phyloP scores from a whole-genome alignment of 1,140 invertebrate genomes.

The Pseudomyrmex pallidus region DNA sequence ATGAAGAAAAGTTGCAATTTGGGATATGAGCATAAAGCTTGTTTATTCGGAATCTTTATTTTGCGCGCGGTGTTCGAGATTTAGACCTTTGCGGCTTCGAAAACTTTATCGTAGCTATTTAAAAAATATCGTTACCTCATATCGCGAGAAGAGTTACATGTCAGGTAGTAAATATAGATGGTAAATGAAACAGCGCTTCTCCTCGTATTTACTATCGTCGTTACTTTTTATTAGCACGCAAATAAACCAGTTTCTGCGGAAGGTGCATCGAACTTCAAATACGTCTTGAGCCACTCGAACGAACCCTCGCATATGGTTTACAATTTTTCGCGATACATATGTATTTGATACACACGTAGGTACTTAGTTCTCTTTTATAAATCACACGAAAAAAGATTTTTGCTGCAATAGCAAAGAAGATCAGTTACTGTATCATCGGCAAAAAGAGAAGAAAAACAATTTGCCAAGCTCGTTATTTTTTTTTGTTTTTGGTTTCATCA shows the following conservation, averaged over 20 bases:
- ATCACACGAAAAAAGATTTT: no score
- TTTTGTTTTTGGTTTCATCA: no score
- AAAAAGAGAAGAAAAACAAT: no score
- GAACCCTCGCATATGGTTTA: background rate
- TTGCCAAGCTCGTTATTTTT: no score
- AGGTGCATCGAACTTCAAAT: slow-evolving; percentile 17
- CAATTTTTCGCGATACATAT: background rate
- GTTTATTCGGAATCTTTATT: background rate
- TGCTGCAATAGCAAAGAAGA: no score
- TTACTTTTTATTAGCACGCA: slow-evolving; percentile 59
- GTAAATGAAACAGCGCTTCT: slow-evolving; percentile 32
- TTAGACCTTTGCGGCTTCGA: background rate
- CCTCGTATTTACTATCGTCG: slow-evolving; percentile 24
- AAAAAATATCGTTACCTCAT: slow-evolving; percentile 28
- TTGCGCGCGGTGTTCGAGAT: background rate
- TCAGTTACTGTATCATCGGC: no score
- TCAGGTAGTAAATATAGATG: background rate
- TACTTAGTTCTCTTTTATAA: no score
- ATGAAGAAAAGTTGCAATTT: background rate
- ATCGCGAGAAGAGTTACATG: slow-evolving; percentile 22
- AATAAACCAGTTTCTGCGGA: slow-evolving; percentile 56
- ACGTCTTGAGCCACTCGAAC: slow-evolving; percentile 11
- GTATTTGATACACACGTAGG: background rate
- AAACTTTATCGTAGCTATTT: slow-evolving; percentile 48
- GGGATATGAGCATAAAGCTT: background rate